These are phyloP conservation scores for silkworm (Bombyx mori) DNA, from an alignment of 1,140 invertebrate species.

Conservation along the genomic window ASM3026992v2 NC_085128.1:11933501-11934000, in stretches of 20 bases:
- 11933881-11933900: too few species aligned
- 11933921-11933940: too few species aligned
- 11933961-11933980: too few species aligned
- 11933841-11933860: too few species aligned
- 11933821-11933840: too few species aligned
- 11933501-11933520: constrained; percentile 26
- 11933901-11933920: too few species aligned
- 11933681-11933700: constrained; percentile 64
- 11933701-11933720: constrained; percentile 61
- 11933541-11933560: constrained; percentile 61
- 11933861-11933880: too few species aligned
- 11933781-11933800: not conserved
- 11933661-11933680: constrained; percentile 65
- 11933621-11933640: constrained; percentile 63
- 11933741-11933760: constrained; percentile 42
- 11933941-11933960: too few species aligned
- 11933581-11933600: constrained; percentile 69
- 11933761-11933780: constrained; percentile 13
- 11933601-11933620: constrained; percentile 66
- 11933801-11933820: not conserved
- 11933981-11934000: too few species aligned
- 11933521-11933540: constrained; percentile 60
- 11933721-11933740: constrained; percentile 64
- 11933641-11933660: constrained; percentile 64
- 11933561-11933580: constrained; percentile 66